Base-by-base conservation (phyloP, 1,140 invertebrate genomes). In the Lucilia sericata region DNA sequence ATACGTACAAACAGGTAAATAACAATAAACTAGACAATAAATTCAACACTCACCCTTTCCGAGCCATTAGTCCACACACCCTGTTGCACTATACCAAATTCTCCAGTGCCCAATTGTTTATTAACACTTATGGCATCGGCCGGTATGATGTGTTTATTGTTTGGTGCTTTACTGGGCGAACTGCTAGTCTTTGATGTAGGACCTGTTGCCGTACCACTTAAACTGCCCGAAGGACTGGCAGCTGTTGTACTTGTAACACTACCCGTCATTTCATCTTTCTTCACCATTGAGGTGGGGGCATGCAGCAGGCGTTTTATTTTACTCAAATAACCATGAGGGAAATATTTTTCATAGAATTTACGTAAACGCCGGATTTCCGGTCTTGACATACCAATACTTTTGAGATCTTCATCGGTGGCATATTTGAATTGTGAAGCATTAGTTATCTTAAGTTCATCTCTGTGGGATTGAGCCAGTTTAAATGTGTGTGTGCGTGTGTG, bases 81-180 rank as follows among this genome's bases (percentile, higher is more conserved):
- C 91, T 99, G 98, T 88, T 99, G 98, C 0, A 99, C 98, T 9
- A 98, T 95, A 10, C 98, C 98, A 93, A 99, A 99, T 90, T 99
- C 98, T 14, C 99, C 98, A 86, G 95, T 96, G 30, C 98, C 98
- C 17, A 99, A 91, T 90, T 98, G 97, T 91, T 99, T 99, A 90
- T 98, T 98, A 5, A 99, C 95, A 55, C 96, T 95, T 87, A 99
- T 98, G 76, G 96, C 95, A 87, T 99, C 97, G 4, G 96, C 94
- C 30, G 97, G 96, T 88, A 99, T 99, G 86, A 99, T 98, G 90
- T 99, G 98, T 91, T 98, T 98, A 87, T 96, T 96, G 76, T 88
- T 91, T 74, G 96, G 96, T 75, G 96, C 95, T 88, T 94, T 93
- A 30, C 86, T 87, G 14, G 90, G 90, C 47, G 89, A 91, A 80